phyloP scores from a whole-genome alignment of 2,888 invertebrate genomes.

The Pterostichus niger region DNA sequence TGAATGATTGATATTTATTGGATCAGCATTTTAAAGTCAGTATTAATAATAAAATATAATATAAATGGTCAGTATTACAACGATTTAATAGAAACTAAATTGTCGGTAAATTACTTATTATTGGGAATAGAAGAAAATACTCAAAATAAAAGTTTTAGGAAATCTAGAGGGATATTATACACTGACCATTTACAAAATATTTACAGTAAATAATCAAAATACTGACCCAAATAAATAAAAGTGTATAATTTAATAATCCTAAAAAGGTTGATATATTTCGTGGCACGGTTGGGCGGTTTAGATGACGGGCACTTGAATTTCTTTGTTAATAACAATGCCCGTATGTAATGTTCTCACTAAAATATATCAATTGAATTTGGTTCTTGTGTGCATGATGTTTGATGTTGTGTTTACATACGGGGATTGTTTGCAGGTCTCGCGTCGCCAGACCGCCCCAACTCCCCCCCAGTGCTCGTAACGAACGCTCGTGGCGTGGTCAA shows the following conservation, averaged over 20 bases:
- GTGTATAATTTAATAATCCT: conserved; percentile 40
- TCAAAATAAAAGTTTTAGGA: too few species aligned
- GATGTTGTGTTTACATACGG: conserved; percentile 26
- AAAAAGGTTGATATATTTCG: conserved; percentile 66
- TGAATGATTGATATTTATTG: too few species aligned
- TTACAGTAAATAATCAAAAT: too few species aligned
- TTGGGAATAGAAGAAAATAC: too few species aligned
- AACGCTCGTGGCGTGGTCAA: conserved; percentile 85
- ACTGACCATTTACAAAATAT: too few species aligned
- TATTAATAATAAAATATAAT: too few species aligned
- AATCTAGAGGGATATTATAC: too few species aligned
- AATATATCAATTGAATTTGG: conserved; percentile 12
- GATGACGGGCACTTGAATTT: not conserved
- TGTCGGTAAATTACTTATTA: too few species aligned
- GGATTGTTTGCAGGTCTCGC: conserved; percentile 75
- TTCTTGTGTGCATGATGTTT: conserved; percentile 16
- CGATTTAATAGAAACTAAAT: too few species aligned
- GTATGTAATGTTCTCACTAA: conserved; percentile 31
- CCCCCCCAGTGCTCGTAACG: conserved; percentile 76
- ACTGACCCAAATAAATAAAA: too few species aligned
- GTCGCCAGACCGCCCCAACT: conserved; percentile 73
- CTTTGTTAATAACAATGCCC: conserved; percentile 37
- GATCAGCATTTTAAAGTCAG: too few species aligned
- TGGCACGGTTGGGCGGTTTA: conserved; percentile 55
- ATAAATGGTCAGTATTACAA: too few species aligned